Evolutionary conservation across 2,113 vertebrate genomes (phyloP).

Genomic region (Pomatorhinus ruficollis): DNA sequence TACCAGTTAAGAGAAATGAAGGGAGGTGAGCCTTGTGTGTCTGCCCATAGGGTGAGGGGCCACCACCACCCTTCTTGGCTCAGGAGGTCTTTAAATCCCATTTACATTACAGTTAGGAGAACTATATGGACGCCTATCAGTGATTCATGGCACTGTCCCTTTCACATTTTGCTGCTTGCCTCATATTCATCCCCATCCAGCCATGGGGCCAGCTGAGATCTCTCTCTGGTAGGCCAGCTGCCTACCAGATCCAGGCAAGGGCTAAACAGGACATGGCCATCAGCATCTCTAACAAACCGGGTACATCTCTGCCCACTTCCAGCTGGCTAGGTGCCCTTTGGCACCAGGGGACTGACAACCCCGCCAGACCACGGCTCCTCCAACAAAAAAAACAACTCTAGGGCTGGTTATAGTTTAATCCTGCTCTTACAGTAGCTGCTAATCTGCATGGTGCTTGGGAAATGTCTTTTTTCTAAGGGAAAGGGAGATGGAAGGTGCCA

Average conservation of each 20-base stretch:
- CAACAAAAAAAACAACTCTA: neutral
- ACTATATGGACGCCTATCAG: fast-evolving
- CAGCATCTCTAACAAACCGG: neutral
- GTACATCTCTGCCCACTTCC: neutral
- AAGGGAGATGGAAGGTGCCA: neutral
- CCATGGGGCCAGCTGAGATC: neutral
- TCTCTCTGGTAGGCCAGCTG: neutral
- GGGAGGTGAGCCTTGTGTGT: neutral
- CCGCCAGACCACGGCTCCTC: neutral
- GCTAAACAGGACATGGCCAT: neutral
- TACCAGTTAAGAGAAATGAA: neutral
- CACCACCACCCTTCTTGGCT: neutral
- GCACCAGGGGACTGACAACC: neutral
- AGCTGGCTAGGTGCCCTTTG: neutral
- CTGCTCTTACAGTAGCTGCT: fast-evolving
- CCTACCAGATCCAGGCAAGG: neutral
- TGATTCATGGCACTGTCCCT: neutral
- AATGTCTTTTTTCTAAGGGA: neutral
- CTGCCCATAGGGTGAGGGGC: neutral
- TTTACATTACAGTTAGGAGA: neutral
- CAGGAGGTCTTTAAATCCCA: neutral
- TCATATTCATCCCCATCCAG: neutral
- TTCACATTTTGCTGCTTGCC: neutral
- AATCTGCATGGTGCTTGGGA: neutral
- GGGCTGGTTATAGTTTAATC: neutral